These are phyloP conservation scores for Apocheima hispidaria DNA, from an alignment of 2,888 invertebrate genomes.

Conservation along the genomic window DNA sequence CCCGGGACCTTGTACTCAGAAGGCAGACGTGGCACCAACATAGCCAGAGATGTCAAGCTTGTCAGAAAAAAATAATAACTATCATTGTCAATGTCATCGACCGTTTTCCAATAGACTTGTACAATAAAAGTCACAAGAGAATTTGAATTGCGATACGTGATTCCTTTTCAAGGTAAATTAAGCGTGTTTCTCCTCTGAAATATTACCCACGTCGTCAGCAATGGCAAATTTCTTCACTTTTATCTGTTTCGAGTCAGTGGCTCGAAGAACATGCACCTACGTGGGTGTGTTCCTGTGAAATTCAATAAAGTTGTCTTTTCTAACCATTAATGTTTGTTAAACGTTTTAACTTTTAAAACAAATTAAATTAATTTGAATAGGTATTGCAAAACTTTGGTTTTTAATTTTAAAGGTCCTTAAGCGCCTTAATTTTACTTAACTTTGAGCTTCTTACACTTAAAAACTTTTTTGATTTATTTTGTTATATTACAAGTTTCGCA, in stretches of 20 bases:
- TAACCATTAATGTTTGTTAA: neutral
- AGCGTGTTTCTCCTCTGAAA: constrained; percentile 12
- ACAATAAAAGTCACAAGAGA: constrained; percentile 3
- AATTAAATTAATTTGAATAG: neutral
- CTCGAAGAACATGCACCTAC: constrained; percentile 12
- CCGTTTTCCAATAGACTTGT: neutral
- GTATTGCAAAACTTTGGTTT: too few relatives aligned
- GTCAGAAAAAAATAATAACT: neutral
- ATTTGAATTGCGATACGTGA: constrained; percentile 7
- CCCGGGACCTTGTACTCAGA: too few relatives aligned
- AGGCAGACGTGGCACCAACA: too few relatives aligned
- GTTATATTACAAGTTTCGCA: too few relatives aligned
- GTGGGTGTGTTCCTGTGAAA: constrained; percentile 1
- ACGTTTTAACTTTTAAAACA: neutral
- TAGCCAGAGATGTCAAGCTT: neutral
- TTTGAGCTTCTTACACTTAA: too few relatives aligned
- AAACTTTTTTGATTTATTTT: too few relatives aligned
- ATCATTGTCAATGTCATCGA: neutral
- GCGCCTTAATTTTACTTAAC: too few relatives aligned
- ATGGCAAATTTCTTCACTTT: constrained; percentile 37
- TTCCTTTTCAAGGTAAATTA: constrained; percentile 28
- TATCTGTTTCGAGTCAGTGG: constrained; percentile 47
- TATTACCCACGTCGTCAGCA: constrained; percentile 23
- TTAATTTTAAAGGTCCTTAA: too few relatives aligned
- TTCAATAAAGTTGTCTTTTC: constrained; percentile 10